Conservation (phyloP, 1,140 invertebrate genomes). For the Cheumatopsyche charites region DNA sequence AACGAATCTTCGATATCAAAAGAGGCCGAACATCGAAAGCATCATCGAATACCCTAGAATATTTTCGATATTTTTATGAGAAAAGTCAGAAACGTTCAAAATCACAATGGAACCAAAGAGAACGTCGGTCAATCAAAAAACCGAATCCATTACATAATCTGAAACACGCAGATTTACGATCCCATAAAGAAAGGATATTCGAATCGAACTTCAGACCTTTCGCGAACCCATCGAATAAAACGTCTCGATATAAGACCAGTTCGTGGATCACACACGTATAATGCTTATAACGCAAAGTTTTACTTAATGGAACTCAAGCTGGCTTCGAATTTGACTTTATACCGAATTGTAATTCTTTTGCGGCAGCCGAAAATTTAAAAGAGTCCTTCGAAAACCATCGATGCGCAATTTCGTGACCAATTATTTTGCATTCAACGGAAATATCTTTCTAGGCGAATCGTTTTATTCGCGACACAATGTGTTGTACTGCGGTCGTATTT, state of each 20-base stretch:
- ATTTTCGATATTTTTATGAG: no score
- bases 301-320: no score
- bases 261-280: no score
- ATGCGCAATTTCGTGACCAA: neutral
- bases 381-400: neutral
- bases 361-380: neutral
- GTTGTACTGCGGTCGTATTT: neutral
- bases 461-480: conserved; percentile 8
- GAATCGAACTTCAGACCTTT: neutral
- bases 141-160: no score
- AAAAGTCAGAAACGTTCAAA: no score
- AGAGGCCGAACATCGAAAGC: neutral
- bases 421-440: neutral
- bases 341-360: no score
- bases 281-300: neutral
- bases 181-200: no score
- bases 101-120: no score
- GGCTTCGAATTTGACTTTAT: no score
- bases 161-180: no score
- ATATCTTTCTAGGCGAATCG: conserved; percentile 1
- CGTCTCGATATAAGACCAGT: conserved; percentile 11
- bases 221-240: neutral
- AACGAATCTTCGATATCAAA: neutral
- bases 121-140: no score
- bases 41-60: neutral